These are phyloP conservation scores for Malachius bipustulatus DNA, from an alignment of 2,888 invertebrate species.

Conservation along the genomic window DNA sequence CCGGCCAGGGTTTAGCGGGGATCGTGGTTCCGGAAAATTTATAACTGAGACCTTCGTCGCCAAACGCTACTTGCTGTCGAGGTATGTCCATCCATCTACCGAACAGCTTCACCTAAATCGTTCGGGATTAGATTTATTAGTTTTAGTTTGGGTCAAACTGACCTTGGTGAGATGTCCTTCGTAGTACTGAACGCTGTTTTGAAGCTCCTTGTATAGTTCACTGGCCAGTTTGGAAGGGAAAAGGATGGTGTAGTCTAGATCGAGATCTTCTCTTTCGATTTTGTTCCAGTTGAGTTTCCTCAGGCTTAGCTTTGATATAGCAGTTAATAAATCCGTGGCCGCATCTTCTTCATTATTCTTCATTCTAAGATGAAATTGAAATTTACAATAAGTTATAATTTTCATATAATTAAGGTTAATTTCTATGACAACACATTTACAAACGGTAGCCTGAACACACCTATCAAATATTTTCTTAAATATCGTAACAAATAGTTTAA, in stretches of 20 bases:
- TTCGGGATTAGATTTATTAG: not conserved
- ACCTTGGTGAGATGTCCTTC: constrained; percentile 50
- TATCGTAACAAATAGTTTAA: no score
- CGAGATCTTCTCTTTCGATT: constrained; percentile 42
- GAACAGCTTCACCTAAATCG: constrained; percentile 47
- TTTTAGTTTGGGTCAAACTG: constrained; percentile 19
- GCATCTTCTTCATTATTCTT: not conserved
- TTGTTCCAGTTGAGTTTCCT: constrained; percentile 28
- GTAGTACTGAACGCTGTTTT: constrained; percentile 48
- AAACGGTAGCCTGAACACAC: no score
- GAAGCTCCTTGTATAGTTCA: constrained; percentile 40
- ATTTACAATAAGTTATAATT: no score
- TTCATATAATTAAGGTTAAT: no score
- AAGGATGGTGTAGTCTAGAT: constrained; percentile 45
- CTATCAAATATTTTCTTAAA: no score
- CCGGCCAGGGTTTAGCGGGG: constrained; percentile 52
- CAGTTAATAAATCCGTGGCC: not conserved
- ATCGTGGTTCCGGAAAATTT: constrained; percentile 52
- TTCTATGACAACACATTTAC: no score
- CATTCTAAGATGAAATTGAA: constrained; percentile 1
- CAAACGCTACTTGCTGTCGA: constrained; percentile 57
- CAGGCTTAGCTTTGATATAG: no score
- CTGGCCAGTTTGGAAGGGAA: constrained; percentile 39
- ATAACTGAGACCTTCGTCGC: constrained; percentile 52
- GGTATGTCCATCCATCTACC: constrained; percentile 56